Conservation (phyloP, 2,888 invertebrate genomes). For the Trissonchulus latispiculum region DNA sequence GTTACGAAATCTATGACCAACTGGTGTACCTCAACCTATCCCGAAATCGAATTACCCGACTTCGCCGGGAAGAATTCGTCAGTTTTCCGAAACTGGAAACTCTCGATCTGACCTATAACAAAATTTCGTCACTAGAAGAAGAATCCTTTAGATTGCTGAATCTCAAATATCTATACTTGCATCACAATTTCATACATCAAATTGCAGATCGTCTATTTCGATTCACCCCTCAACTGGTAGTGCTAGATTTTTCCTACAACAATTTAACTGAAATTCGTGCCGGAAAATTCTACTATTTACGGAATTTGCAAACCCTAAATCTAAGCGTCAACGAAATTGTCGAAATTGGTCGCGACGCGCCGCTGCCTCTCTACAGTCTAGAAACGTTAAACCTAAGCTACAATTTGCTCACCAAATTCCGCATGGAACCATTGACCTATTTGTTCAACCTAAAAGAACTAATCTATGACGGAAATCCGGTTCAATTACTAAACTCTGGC, state of each 20-base stretch:
- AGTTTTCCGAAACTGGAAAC: slow-evolving; percentile 18
- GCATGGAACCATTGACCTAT: not conserved
- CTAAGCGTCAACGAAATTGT: slow-evolving; percentile 17
- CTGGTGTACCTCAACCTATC: slow-evolving; percentile 8
- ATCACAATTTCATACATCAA: slow-evolving; percentile 10
- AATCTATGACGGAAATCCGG: slow-evolving; percentile 17
- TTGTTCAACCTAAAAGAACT: slow-evolving; percentile 6
- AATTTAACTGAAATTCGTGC: not conserved
- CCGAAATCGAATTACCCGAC: not conserved
- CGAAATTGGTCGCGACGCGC: not conserved
- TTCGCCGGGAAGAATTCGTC: slow-evolving; percentile 21
- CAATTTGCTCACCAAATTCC: slow-evolving; percentile 11
- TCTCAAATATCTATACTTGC: slow-evolving; percentile 14
- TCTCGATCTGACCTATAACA: slow-evolving; percentile 16
- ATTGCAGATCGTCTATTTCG: slow-evolving; percentile 22
- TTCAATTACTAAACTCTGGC: not conserved
- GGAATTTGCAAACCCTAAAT: not conserved
- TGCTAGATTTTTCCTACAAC: slow-evolving; percentile 20
- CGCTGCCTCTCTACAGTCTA: not conserved
- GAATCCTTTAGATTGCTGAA: slow-evolving; percentile 18
- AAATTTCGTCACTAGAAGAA: slow-evolving; percentile 1
- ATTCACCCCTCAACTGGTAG: slow-evolving; percentile 7
- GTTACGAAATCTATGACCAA: slow-evolving; percentile 2
- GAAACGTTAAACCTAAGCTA: slow-evolving; percentile 1
- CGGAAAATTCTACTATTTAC: slow-evolving; percentile 20